Conservation (phyloP, 2,797 vertebrate species). For the Huso huso region DNA sequence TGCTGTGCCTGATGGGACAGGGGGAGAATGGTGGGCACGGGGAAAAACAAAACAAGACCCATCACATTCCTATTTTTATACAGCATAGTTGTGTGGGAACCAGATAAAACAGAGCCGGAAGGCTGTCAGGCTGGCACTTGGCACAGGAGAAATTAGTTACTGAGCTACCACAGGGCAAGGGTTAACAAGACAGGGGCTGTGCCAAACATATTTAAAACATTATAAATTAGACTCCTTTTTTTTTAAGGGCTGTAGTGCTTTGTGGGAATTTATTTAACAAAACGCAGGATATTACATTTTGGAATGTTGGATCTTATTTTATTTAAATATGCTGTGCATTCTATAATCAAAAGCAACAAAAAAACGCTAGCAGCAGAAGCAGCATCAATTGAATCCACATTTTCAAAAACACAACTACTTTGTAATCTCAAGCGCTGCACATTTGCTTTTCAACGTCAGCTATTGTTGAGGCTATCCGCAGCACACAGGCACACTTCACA, state of each 20-base stretch:
- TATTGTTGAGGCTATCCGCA: too few species aligned
- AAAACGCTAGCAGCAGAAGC: conserved; percentile 5
- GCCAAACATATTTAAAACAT: conserved; percentile 18
- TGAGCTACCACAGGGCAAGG: not conserved
- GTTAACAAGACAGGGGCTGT: conserved; percentile 11
- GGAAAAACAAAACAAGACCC: not conserved
- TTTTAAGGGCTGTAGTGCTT: conserved; percentile 20
- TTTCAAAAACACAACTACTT: conserved; percentile 24
- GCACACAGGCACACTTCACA: too few species aligned
- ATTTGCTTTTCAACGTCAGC: too few species aligned
- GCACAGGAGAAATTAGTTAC: conserved; percentile 61
- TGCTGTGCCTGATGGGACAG: conserved; percentile 5
- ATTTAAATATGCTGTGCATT: conserved; percentile 58
- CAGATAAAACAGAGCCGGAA: conserved; percentile 50
- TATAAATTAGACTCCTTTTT: conserved; percentile 11
- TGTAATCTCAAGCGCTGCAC: too few species aligned
- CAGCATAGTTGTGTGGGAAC: conserved; percentile 50
- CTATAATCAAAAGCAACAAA: conserved; percentile 65
- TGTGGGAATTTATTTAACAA: conserved; percentile 63
- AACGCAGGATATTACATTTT: conserved; percentile 68
- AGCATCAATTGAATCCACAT: conserved; percentile 42
- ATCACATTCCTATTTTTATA: conserved; percentile 43
- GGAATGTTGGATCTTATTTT: conserved; percentile 59
- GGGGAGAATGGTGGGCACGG: not conserved
- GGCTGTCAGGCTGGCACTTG: conserved; percentile 49